Percentiles rank a stretch among this genome's conserved stretches.
Conservation (phyloP, 2,797 vertebrate genomes). For the Micromesistius poutassou region DNA sequence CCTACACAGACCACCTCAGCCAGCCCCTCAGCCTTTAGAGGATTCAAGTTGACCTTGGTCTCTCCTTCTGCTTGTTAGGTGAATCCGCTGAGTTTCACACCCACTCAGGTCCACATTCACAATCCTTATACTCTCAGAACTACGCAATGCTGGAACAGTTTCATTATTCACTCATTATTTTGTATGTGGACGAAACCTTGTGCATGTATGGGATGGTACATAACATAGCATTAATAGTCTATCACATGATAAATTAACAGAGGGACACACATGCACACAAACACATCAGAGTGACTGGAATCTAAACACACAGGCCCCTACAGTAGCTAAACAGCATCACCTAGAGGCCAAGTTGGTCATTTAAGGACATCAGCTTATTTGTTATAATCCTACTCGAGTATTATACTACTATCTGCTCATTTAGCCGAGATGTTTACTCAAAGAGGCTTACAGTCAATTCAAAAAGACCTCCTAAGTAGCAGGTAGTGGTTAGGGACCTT, state of each 20-base stretch:
- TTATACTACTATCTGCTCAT: background rate
- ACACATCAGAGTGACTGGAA: background rate
- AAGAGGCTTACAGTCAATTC: background rate
- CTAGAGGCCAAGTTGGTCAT: conserved; percentile 41
- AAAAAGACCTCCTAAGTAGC: background rate
- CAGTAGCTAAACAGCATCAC: conserved; percentile 57
- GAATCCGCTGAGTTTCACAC: background rate
- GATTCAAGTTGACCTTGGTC: background rate
- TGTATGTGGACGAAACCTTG: background rate
- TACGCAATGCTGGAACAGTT: background rate
- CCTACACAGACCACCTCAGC: background rate
- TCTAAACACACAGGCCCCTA: conserved; percentile 10
- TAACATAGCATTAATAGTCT: no score
- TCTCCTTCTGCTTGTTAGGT: background rate
- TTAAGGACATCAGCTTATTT: conserved; percentile 7
- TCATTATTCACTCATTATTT: background rate
- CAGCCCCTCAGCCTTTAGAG: background rate
- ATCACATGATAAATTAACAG: background rate
- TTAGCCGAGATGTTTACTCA: background rate
- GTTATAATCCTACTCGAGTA: background rate
- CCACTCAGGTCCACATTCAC: background rate
- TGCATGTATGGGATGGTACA: background rate
- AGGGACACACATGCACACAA: conserved; percentile 16
- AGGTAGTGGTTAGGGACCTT: background rate
- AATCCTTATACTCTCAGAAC: background rate